Base-by-base conservation (phyloP, 2,888 invertebrate species). In the Plebejus argus region DNA sequence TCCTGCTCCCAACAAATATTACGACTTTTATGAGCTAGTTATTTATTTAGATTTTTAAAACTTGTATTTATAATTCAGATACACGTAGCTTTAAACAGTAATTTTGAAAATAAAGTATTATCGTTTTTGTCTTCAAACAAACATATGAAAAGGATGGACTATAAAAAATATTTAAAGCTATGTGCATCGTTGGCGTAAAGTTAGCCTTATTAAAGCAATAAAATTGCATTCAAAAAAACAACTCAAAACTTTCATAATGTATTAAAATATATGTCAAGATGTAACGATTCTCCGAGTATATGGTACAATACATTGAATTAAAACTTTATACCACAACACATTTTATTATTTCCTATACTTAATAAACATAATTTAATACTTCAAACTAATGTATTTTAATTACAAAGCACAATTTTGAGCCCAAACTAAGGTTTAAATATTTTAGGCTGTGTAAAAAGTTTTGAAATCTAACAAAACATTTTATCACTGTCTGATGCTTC, bases 1-100 rank as follows among this genome's bases (percentile, higher is more conserved):
- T 78, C 87, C 58, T 88, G 95, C 87, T 89, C 91, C 80, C 88
- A 94, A 86, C 91, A 94, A 85, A 86, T 95, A 84, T 80, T 91
- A 20, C 85, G 83, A 78, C 85, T 91, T 78, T 90, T 93, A 91
- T 93, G 88, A 92, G 85, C 78, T 80, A 92, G 85, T 77, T 80
- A 78, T 79, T 78, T 80, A 76, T 76, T 77, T 58, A 70, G 0
- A 33, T 28, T 33, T 28, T 28, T 23, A 0, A 28, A 66, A 66
- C 28, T 66, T 66, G 12, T 66, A 28, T 66, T 66, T 66, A 33
- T 66, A 66, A 33, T 33, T 15, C 28, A 15, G 28, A 66, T 66
- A 66, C 15, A 33, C 18, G 1, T 66, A 33, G 66, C 66, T 33
- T 33, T 33, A 66, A 20, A 23, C 23, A 18, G 45, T 12, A 7